Base-by-base conservation (phyloP, 2,113 vertebrate species). In the Sinocyclocheilus maitianheensis region DNA sequence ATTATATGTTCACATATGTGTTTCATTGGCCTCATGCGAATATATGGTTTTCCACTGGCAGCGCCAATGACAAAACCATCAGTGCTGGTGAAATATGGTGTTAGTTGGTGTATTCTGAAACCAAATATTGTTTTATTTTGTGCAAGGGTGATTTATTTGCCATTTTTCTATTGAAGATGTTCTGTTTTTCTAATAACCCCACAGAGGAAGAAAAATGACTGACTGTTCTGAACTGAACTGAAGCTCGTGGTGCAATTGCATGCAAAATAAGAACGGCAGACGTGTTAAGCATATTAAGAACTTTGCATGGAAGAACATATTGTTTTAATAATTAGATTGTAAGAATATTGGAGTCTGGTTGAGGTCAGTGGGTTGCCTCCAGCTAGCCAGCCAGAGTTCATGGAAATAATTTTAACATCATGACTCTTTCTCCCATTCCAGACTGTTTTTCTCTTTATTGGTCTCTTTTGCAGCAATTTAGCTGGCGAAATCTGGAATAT, bases 391-490 rank as follows among this genome's bases (percentile, higher is more conserved):
- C 22, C 53, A 84, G 62, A 63, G 18, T 51, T 84, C 77, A 77
- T 88, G 89, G 89, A 88, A 90, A 90, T 74, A 86, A 74, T 37
- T 80, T 58, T 83, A 62, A 85, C 78, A 75, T 85, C 83, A 87
- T 69, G 65, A 71, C 63, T 86, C 60, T 48, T 58, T 72, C 53
- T 24, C 65, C 77, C n/a, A 40, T 77, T 48, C 30, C 43, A 84
- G 63, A 67, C 12, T n/a, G 53, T 12, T 69, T 82, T 58, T 63
- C 24, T 24, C 60, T 72, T 83, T 83, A 82, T 82, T 82, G 62
- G 69, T 62, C 62, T 43, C 14, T 43, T 79, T 55, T 65, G 62
- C 30, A 62, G 48, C 13, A 40, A 65, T 37, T 48, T 46, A 46
- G 67, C 55, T 24, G 60, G 51, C 3, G 8, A 88, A 85, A 85